Conservation (phyloP, 2,113 vertebrate genomes). For the Copsychus sechellarum region DNA sequence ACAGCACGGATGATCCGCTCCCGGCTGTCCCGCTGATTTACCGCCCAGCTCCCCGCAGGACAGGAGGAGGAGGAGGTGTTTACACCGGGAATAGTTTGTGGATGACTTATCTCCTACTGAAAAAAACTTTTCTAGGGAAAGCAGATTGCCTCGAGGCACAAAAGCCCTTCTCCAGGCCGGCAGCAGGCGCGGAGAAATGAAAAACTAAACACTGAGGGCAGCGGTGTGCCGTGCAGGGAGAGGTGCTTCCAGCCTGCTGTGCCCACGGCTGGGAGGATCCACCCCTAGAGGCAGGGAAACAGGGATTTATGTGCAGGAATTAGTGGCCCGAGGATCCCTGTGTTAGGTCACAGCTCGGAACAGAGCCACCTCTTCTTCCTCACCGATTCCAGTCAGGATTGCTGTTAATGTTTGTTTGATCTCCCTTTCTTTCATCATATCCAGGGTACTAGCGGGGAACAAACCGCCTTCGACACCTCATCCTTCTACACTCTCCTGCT, state of each 20-base stretch:
- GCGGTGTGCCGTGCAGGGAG: accelerated
- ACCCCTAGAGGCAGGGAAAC: background rate
- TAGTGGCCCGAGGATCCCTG: background rate
- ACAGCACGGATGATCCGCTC: accelerated
- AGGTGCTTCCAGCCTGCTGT: accelerated
- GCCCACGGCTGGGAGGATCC: accelerated
- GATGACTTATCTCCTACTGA: background rate
- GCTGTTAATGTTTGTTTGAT: background rate
- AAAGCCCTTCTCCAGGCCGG: background rate
- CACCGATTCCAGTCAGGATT: background rate
- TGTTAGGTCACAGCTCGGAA: background rate
- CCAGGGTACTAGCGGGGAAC: background rate
- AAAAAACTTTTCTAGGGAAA: background rate
- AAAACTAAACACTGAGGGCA: background rate
- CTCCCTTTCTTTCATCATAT: background rate
- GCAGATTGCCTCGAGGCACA: background rate
- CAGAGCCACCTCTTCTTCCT: background rate
- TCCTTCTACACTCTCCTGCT: background rate
- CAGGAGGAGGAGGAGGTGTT: background rate
- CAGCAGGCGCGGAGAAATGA: background rate
- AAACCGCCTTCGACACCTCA: background rate
- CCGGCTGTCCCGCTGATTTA: accelerated
- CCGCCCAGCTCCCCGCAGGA: background rate
- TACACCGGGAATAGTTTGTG: accelerated
- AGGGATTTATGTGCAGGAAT: background rate